Evolutionary conservation across 64 coral and sea anemone species (phyloP), one percentile per base, ranked within the genome.

Genomic region (Pachyseris speciosa): DNA sequence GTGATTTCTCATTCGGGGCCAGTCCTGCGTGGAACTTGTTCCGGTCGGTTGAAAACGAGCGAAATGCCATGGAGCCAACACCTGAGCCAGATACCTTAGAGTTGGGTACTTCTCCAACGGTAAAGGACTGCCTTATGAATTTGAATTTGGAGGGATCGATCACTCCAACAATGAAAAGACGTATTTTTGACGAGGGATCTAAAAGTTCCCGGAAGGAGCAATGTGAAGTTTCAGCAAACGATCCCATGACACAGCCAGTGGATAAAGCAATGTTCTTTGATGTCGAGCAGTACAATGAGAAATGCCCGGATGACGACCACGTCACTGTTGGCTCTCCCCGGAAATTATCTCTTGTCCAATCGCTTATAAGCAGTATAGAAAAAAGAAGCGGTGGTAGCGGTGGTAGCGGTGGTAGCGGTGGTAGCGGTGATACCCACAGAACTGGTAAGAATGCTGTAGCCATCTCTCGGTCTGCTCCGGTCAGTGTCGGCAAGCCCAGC

Each of bases 251-350:
- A 72, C 45, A 44, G 47, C 89, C 89, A 5, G 49, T 27, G 43
- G 68, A 92, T 25, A 83, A 70, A 61, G 80, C 89, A 11, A 74
- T 84, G 31, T 92, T 92, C 67, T 92, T 92, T 74, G 89, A 92
- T 39, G 70, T 92, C 5, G 79, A 92, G 37, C 48, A 84, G 2
- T 67, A 41, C 36, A 69, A 68, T n/a, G 89, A 85, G 7, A 50
- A 32, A 20, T 63, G 43, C 13, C 37, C 74, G 4, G 88, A 78
- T 25, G 40, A 69, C 11, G 75, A 90, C 2, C 42, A 70, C 32
- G 24, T 60, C 9, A 27, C 3, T 43, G 22, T 20, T 64, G 89
- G 49, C 6, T 92, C 79, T 2, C 67, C 89, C 16, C 13, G 52
- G 2, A 84, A 47, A 40, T 83, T 44, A 49, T 92, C 89, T n/a